Conservation (phyloP, 2,888 invertebrate species). For the Sminthurides aquaticus region DNA sequence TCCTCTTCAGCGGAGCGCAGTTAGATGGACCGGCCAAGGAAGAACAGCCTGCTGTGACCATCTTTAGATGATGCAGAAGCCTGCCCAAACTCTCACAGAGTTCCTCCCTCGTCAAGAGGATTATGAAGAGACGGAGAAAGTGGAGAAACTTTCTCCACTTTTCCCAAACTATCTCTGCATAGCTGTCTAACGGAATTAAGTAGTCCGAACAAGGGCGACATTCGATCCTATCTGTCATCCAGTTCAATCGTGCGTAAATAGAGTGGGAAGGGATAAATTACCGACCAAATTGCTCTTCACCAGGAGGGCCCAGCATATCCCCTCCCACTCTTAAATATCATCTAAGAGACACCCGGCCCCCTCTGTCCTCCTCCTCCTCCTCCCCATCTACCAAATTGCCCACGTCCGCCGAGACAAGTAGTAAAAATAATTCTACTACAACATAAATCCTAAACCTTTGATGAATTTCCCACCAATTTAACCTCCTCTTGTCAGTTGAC, state of each 20-base stretch:
- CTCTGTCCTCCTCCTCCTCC: neutral
- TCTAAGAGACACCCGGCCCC: neutral
- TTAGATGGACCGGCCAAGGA: too few species aligned
- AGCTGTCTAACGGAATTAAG: neutral
- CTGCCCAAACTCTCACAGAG: too few species aligned
- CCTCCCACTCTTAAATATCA: neutral
- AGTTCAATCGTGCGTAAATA: constrained; percentile 7
- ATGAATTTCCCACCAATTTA: too few species aligned
- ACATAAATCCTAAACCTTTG: too few species aligned
- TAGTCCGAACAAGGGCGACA: neutral
- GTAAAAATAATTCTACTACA: too few species aligned
- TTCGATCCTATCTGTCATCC: constrained; percentile 5
- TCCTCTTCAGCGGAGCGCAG: too few species aligned
- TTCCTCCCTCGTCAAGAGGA: neutral
- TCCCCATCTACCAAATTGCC: too few species aligned
- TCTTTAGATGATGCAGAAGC: too few species aligned
- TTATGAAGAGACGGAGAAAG: neutral
- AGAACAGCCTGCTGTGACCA: too few species aligned
- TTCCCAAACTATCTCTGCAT: too few species aligned
- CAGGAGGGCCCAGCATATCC: neutral
- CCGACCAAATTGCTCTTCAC: neutral
- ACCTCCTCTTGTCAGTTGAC: too few species aligned
- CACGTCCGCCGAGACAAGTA: too few species aligned
- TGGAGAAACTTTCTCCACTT: neutral
- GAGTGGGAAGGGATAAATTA: constrained; percentile 3